Conservation (phyloP, 2,888 invertebrate species). For the Teleogryllus oceanicus region DNA sequence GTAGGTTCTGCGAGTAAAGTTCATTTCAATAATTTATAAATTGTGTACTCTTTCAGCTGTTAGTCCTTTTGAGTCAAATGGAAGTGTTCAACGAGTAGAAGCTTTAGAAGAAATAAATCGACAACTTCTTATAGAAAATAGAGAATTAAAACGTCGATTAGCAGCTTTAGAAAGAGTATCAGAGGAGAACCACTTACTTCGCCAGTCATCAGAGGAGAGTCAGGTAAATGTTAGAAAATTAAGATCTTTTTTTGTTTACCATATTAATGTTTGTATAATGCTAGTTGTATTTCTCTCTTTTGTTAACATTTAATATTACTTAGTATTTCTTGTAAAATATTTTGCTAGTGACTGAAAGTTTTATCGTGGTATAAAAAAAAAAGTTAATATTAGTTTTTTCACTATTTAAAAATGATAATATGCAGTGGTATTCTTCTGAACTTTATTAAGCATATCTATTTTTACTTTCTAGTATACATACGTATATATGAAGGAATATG, state of each 20-base stretch:
- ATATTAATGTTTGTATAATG: background rate
- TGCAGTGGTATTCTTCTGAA: too few relatives aligned
- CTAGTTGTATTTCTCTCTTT: conserved; percentile 27
- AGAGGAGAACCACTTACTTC: conserved; percentile 55
- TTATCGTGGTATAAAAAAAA: too few relatives aligned
- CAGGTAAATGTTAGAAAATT: conserved; percentile 28
- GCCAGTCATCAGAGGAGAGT: conserved; percentile 37
- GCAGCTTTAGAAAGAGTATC: conserved; percentile 57
- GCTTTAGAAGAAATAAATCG: conserved; percentile 37
- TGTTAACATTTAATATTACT: background rate
- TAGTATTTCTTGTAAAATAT: too few relatives aligned
- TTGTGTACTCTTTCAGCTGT: background rate
- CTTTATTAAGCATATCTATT: too few relatives aligned
- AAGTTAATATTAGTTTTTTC: too few relatives aligned
- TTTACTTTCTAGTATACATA: too few relatives aligned
- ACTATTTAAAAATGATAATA: too few relatives aligned
- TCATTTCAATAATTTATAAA: too few relatives aligned
- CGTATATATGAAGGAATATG: too few relatives aligned
- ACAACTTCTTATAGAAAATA: conserved; percentile 60
- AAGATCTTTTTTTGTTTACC: background rate
- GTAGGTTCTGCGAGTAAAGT: too few relatives aligned
- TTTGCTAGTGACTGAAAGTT: too few relatives aligned
- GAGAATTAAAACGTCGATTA: conserved; percentile 59
- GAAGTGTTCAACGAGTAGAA: background rate
- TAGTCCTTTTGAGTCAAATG: background rate